Conservation (phyloP, 2,113 vertebrate genomes). For the Sakesphorus luctuosus region DNA sequence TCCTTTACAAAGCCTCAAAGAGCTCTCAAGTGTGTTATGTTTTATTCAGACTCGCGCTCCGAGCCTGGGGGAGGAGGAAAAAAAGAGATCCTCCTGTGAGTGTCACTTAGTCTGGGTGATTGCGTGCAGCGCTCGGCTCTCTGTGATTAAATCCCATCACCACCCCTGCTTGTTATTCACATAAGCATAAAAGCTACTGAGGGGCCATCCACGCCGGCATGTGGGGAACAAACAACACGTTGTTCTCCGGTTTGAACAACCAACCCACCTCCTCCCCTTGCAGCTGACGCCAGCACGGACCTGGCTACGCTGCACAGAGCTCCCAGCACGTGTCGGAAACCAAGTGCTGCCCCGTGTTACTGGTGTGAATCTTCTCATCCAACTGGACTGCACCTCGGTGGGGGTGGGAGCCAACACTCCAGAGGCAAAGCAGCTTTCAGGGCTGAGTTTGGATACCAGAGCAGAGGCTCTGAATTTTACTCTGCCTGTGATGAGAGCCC, state of each 20-base stretch:
- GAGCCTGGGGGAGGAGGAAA: neutral
- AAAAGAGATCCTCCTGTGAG: neutral
- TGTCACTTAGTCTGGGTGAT: neutral
- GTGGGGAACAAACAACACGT: neutral
- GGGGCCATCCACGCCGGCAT: accelerated
- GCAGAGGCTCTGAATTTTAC: neutral
- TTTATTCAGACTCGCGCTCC: neutral
- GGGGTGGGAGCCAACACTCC: accelerated
- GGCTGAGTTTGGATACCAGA: neutral
- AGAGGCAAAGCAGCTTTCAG: neutral
- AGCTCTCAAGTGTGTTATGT: neutral
- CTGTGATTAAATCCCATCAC: neutral
- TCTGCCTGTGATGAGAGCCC: neutral
- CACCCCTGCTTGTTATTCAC: neutral
- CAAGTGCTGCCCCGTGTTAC: neutral
- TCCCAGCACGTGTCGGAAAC: neutral
- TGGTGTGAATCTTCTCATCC: accelerated
- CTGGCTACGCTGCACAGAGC: accelerated
- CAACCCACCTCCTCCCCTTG: neutral
- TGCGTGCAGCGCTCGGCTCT: neutral
- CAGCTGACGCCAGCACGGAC: accelerated
- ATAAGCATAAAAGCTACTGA: neutral
- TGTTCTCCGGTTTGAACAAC: neutral
- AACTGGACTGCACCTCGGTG: accelerated
- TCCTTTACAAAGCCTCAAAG: neutral